Base-by-base conservation (phyloP, 2,113 vertebrate genomes). In the Cygnus atratus region DNA sequence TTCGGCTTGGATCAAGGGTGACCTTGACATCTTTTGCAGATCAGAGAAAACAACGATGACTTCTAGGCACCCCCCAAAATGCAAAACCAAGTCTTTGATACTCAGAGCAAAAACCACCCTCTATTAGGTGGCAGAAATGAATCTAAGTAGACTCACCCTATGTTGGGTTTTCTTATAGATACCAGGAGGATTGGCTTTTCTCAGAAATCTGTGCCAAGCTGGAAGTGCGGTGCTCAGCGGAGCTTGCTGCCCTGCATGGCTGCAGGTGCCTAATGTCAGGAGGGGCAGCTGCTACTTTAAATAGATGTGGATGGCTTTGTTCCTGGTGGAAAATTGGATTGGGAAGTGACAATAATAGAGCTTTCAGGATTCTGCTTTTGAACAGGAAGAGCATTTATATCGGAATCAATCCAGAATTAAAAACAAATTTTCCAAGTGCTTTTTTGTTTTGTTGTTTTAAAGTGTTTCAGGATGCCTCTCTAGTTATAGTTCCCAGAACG, bases 41-140 rank as follows among this genome's bases (percentile, higher is more conserved):
- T 71, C 11, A 50, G 21, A 74, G 59, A 24, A 18, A 46, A 39
- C 1, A 41, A 29, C 12, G 26, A 37, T 5, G 37, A 24, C 44
- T 74, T 77, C n/a, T 44, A 70, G 43, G 17, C 8, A 39, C 24
- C 4, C 4, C 35, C 10, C 16, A 63, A 77, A 68, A 79, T 14
- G 41, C 61, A 39, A 81, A 75, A 67, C 24, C 9, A 68, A 73
- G 12, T 21, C 10, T 59, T 65, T 43, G 29, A 65, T 88, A 57
- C 15, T 68, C 0, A 10, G 29, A 52, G 4, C 2, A 18, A 43
- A 52, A 35, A 33, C 3, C 0, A 17, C 4, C 6, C 5, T 2
- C 39, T 77, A 50, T 19, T 55, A 52, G 16, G 29, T 43, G 35
- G 29, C 29, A 85, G 65, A 85, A 92, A 37, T 18, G 5, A 88